A percentile compares a stretch with the other conserved stretches of the same genome.
These are phyloP conservation scores for Discoglossus pictus DNA, from an alignment of 2,797 vertebrate genomes.

Conservation along the genomic window DNA sequence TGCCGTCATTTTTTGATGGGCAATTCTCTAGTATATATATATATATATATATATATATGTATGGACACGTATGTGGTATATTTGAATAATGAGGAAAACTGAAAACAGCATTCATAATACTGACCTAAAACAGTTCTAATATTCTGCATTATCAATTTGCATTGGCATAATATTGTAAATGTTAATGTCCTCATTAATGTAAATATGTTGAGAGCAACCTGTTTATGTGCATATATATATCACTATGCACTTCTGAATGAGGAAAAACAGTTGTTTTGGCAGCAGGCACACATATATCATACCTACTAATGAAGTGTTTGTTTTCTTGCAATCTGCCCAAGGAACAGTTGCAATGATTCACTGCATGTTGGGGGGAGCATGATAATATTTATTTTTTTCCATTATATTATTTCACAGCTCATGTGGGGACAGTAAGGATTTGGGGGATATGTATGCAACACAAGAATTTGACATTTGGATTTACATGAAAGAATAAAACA, in stretches of 20 bases:
- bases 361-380: conserved; percentile 13
- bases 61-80: too few species aligned
- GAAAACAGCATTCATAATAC: too few species aligned
- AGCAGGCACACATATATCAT: conserved; percentile 6
- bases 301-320: neutral
- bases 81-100: too few species aligned
- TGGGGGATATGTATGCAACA: conserved; percentile 18
- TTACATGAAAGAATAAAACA: conserved; percentile 42
- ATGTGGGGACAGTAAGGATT: conserved; percentile 38
- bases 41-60: too few species aligned
- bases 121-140: too few species aligned
- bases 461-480: conserved; percentile 42
- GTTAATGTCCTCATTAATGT: neutral
- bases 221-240: neutral
- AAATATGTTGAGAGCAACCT: neutral
- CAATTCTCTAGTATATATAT: too few species aligned
- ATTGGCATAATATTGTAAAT: too few species aligned
- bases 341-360: conserved; percentile 5
- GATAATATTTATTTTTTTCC: conserved; percentile 32
- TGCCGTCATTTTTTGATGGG: too few species aligned
- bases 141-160: too few species aligned
- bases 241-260: neutral
- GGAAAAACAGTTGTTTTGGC: conserved; percentile 14
- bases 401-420: conserved; percentile 15
- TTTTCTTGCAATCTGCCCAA: conserved; percentile 1